Conservation (phyloP, 1,140 invertebrate species). For the Ditylenchus dipsaci region DNA sequence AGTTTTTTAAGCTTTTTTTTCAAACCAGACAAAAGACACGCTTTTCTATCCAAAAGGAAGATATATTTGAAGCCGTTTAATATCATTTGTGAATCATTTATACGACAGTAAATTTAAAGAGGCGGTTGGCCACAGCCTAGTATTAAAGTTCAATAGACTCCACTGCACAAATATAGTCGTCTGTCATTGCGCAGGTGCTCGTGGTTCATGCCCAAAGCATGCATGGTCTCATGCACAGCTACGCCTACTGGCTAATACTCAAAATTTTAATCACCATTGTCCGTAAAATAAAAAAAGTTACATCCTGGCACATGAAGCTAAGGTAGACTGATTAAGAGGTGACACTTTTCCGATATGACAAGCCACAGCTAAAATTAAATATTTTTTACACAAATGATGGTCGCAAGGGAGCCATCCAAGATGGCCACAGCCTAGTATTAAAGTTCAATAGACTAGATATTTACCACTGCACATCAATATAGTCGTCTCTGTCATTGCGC, state of each 20-base stretch:
- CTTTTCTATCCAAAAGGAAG: too few species aligned
- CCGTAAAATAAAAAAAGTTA: constrained; percentile 3
- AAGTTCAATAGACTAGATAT: too few species aligned
- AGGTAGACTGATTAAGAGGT: constrained; percentile 52
- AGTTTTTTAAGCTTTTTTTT: constrained; percentile 50
- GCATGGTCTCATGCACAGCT: constrained; percentile 64
- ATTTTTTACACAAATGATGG: too few species aligned
- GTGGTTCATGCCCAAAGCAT: constrained; percentile 64
- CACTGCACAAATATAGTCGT: constrained; percentile 62
- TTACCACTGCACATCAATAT: constrained; percentile 60
- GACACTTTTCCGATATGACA: constrained; percentile 49
- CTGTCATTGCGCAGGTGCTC: constrained; percentile 64
- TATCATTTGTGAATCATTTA: too few species aligned
- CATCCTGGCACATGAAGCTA: constrained; percentile 51
- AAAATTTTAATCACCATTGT: background rate
- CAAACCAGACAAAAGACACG: too few species aligned
- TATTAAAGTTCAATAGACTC: background rate
- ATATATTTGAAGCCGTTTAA: too few species aligned
- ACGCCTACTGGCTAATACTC: constrained; percentile 56
- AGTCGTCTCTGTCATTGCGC: constrained; percentile 62
- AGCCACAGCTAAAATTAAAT: constrained; percentile 48
- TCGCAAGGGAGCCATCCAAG: background rate
- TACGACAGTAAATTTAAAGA: too few species aligned
- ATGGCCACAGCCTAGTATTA: too few species aligned
- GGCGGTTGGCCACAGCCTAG: too few species aligned